Conservation (phyloP, 2,888 invertebrate genomes). For the Luperina nickerlii region DNA sequence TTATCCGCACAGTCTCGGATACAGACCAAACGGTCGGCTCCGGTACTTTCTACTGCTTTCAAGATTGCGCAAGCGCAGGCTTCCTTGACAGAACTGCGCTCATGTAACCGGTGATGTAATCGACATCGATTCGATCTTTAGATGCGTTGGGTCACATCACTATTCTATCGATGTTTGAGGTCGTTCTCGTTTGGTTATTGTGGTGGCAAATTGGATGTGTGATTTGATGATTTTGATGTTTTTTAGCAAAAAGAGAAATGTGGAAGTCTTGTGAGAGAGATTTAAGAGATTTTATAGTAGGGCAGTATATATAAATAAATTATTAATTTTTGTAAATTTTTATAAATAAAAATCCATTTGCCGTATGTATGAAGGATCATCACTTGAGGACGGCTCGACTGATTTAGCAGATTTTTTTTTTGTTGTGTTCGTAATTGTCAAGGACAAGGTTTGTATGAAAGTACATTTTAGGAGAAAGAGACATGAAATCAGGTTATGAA, state of each 20-base stretch:
- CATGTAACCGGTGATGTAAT: slow-evolving; percentile 67
- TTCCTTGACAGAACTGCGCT: slow-evolving; percentile 64
- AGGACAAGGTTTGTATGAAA: too few species aligned
- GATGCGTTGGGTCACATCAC: slow-evolving; percentile 59
- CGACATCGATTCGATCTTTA: slow-evolving; percentile 51
- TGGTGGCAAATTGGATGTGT: slow-evolving; percentile 8
- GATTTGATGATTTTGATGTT: background rate
- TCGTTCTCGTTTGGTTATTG: slow-evolving; percentile 24
- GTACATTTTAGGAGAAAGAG: too few species aligned
- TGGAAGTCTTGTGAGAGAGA: background rate
- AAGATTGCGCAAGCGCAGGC: slow-evolving; percentile 58
- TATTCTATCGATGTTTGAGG: slow-evolving; percentile 41
- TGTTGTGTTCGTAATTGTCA: too few species aligned
- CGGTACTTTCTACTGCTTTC: slow-evolving; percentile 66
- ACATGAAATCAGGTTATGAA: too few species aligned
- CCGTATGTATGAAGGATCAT: background rate
- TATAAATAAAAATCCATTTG: too few species aligned
- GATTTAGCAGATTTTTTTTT: background rate
- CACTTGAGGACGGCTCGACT: too few species aligned
- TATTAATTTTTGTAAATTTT: background rate
- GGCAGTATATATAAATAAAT: background rate
- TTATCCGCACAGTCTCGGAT: slow-evolving; percentile 42
- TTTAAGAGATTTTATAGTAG: background rate
- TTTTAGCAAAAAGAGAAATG: slow-evolving; percentile 10
- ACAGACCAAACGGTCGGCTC: slow-evolving; percentile 27